A percentile compares a stretch with the other conserved stretches of the same genome.
phyloP scores from a whole-genome alignment of 2,113 vertebrate genomes.

The Drymodes brunneopygia region DNA sequence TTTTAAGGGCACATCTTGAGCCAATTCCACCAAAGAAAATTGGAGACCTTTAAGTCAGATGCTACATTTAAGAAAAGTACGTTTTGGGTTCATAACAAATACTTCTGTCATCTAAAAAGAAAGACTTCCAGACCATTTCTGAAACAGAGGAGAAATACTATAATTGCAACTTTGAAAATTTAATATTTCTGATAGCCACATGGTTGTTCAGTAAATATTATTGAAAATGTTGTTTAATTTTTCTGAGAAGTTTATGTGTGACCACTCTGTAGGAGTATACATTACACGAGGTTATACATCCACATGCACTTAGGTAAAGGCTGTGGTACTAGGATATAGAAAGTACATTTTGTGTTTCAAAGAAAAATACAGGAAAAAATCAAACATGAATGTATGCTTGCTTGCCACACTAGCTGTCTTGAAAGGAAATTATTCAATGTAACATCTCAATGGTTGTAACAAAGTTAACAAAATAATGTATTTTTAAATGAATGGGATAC shows the following conservation, averaged over 20 bases:
- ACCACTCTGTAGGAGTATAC: neutral
- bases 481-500: neutral
- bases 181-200: neutral
- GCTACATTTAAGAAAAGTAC: neutral
- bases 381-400: neutral
- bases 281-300: neutral
- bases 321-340: fast-evolving
- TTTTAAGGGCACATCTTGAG: neutral
- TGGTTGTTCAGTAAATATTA: neutral
- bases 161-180: neutral
- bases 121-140: neutral
- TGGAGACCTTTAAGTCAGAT: neutral
- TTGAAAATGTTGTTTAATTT: neutral
- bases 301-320: neutral
- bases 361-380: neutral
- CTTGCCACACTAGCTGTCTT: neutral
- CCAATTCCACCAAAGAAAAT: neutral
- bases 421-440: neutral
- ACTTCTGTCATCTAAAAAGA: neutral
- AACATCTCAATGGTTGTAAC: neutral
- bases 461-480: neutral
- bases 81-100: neutral
- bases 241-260: neutral
- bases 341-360: neutral
- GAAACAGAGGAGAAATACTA: neutral